These are phyloP conservation scores for Myrmecobius fasciatus DNA, from an alignment of 2,113 vertebrate species.

Conservation along the genomic window DNA sequence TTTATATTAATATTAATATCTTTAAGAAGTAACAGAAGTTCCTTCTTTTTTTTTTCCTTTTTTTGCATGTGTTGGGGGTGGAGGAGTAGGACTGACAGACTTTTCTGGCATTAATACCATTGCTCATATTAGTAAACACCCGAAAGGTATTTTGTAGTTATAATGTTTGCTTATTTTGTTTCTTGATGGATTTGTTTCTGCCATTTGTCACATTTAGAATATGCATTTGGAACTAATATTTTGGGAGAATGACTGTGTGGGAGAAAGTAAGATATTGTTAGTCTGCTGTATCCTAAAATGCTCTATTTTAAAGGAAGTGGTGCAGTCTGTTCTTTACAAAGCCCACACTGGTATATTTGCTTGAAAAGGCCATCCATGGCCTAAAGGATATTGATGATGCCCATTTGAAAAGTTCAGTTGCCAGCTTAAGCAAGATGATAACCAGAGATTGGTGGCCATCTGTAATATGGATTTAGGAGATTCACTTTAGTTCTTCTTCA, in stretches of 20 bases:
- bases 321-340: constrained; percentile 41
- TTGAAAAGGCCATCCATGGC: constrained; percentile 22
- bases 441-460: constrained; percentile 5
- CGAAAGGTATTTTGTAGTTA: constrained; percentile 62
- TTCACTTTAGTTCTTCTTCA: constrained; percentile 49
- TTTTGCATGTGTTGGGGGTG: not conserved
- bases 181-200: constrained; percentile 54
- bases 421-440: constrained; percentile 3
- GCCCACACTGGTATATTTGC: constrained; percentile 2
- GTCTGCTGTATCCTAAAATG: not conserved
- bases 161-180: constrained; percentile 58
- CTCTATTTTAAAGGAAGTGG: constrained; percentile 25
- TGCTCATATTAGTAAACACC: constrained; percentile 50
- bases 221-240: constrained; percentile 21
- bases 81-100: not conserved
- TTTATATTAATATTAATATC: constrained; percentile 74
- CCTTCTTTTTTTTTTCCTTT: constrained; percentile 58
- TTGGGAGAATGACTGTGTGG: constrained; percentile 31
- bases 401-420: constrained; percentile 49
- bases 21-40: constrained; percentile 76
- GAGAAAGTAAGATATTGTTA: constrained; percentile 25
- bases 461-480: not conserved
- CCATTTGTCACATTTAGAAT: constrained; percentile 49
- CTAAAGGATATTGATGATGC: constrained; percentile 35
- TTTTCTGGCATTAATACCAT: constrained; percentile 64